A percentile compares a stretch with the other conserved stretches of the same genome.
These are phyloP conservation scores for Volucella bombylans DNA, from an alignment of 2,888 invertebrate species.

Conservation along the genomic window DNA sequence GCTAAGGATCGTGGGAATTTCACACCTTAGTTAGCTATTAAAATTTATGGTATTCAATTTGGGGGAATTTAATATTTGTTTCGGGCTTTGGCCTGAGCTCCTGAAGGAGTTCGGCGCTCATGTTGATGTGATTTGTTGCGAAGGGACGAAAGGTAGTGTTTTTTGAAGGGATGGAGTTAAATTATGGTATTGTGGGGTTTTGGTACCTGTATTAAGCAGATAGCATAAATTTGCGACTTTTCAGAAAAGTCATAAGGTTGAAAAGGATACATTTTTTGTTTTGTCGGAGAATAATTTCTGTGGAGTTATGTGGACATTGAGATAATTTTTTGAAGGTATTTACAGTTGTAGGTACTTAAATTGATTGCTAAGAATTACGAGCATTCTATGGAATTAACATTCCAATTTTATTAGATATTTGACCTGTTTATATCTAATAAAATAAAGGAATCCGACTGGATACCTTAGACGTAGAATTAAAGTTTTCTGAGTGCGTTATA, in stretches of 20 bases:
- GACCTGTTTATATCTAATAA: no score
- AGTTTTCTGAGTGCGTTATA: no score
- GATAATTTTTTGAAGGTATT: no score
- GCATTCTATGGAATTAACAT: no score
- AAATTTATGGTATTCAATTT: conserved; percentile 72
- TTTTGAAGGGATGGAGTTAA: conserved; percentile 1
- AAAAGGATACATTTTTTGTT: neutral
- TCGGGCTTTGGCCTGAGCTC: neutral
- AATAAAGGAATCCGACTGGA: no score
- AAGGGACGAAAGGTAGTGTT: neutral
- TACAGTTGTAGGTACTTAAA: no score
- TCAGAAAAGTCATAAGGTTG: conserved; percentile 32
- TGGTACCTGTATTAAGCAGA: conserved; percentile 42
- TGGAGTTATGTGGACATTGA: neutral
- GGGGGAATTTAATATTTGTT: conserved; percentile 64
- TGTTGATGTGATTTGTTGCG: conserved; percentile 32
- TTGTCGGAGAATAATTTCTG: conserved; percentile 4
- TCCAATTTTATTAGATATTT: no score
- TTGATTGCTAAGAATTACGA: no score
- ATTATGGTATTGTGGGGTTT: conserved; percentile 39
- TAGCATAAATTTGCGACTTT: conserved; percentile 46
- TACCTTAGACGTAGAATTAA: no score
- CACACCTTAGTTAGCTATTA: conserved; percentile 70
- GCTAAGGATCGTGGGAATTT: conserved; percentile 69
- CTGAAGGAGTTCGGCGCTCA: neutral